Evolutionary conservation across 2,888 invertebrate genomes (phyloP).

Genomic region (Taenaris catops): DNA sequence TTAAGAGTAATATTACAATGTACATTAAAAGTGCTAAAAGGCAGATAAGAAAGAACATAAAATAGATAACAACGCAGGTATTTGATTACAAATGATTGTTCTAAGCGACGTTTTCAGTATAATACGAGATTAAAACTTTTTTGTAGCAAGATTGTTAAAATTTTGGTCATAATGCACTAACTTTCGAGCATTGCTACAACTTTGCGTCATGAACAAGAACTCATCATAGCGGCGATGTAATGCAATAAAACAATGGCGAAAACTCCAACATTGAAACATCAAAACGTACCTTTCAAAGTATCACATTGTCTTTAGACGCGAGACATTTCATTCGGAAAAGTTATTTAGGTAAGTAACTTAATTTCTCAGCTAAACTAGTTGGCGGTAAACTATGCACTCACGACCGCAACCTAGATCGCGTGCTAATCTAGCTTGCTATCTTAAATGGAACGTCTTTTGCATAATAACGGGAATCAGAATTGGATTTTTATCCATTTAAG

Average conservation of each 20-base stretch:
- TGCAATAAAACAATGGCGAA: constrained; percentile 42
- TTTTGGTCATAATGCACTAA: too few species aligned
- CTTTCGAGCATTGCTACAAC: too few species aligned
- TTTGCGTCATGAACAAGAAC: constrained; percentile 4
- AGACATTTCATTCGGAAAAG: constrained; percentile 52
- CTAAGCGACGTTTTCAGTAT: too few species aligned
- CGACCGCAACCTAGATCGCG: constrained; percentile 43
- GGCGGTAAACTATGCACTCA: constrained; percentile 46
- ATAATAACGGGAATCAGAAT: constrained; percentile 49
- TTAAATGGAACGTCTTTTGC: constrained; percentile 56
- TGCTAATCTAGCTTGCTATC: constrained; percentile 49
- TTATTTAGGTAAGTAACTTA: constrained; percentile 62
- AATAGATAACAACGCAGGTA: too few species aligned
- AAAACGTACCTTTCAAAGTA: constrained; percentile 41
- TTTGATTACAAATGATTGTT: too few species aligned
- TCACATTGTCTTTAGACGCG: constrained; percentile 42
- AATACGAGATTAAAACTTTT: too few species aligned
- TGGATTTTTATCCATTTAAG: constrained; percentile 50
- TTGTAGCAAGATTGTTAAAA: too few species aligned
- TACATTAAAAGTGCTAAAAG: too few species aligned
- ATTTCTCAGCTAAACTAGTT: constrained; percentile 48
- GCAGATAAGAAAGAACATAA: too few species aligned
- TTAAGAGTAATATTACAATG: too few species aligned
- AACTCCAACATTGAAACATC: constrained; percentile 36
- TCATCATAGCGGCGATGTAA: constrained; percentile 15